Evolutionary conservation across 2,797 vertebrate species (phyloP).

Genomic region (Streptopelia turtur): DNA sequence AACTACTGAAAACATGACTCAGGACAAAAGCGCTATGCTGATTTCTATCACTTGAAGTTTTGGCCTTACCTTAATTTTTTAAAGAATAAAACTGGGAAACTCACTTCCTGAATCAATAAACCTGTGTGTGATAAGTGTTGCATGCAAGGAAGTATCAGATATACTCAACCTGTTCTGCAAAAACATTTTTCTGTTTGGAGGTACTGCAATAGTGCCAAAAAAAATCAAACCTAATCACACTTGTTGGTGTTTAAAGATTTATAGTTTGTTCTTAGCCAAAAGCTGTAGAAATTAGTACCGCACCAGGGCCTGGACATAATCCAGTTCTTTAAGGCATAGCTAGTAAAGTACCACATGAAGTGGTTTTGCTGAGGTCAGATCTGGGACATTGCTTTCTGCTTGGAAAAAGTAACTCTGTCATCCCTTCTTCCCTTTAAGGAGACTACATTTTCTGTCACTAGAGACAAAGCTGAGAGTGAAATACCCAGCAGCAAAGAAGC

Average conservation of each 20-base stretch:
- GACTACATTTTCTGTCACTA: neutral
- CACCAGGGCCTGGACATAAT: conserved; percentile 6
- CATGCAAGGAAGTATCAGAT: conserved; percentile 31
- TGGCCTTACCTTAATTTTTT: conserved; percentile 1
- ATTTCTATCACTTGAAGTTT: conserved; percentile 7
- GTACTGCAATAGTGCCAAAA: conserved; percentile 37
- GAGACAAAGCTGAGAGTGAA: neutral
- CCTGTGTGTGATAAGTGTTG: conserved; percentile 23
- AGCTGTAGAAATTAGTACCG: conserved; percentile 40
- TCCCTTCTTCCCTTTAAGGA: neutral
- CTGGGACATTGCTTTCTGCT: neutral
- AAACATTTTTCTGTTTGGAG: conserved; percentile 57
- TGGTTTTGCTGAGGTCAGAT: neutral
- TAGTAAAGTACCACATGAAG: conserved; percentile 12
- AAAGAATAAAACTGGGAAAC: conserved; percentile 41
- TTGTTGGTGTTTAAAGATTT: conserved; percentile 52
- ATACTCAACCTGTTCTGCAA: conserved; percentile 50
- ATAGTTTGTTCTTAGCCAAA: conserved; percentile 47
- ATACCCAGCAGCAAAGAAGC: neutral
- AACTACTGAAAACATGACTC: conserved; percentile 3
- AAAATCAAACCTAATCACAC: conserved; percentile 54
- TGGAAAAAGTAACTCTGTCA: neutral
- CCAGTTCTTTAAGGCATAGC: conserved; percentile 45
- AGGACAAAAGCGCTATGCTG: neutral
- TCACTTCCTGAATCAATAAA: conserved; percentile 45